Evolutionary conservation across 1,140 invertebrate genomes (phyloP).

Genomic region (Lutraria rhynchaena): DNA sequence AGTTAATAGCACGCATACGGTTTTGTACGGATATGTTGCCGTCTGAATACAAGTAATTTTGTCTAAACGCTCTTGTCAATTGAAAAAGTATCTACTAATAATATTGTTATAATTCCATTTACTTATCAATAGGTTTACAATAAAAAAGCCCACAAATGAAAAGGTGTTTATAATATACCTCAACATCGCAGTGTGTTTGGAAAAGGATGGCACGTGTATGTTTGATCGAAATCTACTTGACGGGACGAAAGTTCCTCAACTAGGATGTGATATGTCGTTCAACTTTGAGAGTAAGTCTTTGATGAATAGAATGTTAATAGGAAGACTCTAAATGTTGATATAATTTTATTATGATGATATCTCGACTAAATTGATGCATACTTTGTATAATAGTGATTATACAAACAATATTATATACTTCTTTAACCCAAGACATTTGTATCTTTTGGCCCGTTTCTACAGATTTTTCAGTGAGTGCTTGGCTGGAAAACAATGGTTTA

Average conservation of each 20-base stretch:
- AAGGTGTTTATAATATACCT: conserved; percentile 36
- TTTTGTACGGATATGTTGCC: background rate
- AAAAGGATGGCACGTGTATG: conserved; percentile 40
- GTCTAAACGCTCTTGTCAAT: background rate
- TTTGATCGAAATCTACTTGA: conserved; percentile 29
- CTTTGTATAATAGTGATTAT: too few species aligned
- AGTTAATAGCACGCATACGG: background rate
- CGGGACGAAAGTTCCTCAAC: conserved; percentile 30
- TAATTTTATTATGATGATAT: background rate
- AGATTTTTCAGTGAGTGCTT: conserved; percentile 27
- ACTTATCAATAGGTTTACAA: conserved; percentile 1
- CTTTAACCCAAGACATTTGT: too few species aligned
- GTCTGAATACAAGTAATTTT: background rate
- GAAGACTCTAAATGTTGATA: too few species aligned
- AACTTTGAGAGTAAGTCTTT: conserved; percentile 40
- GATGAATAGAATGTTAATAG: too few species aligned
- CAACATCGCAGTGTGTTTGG: conserved; percentile 22
- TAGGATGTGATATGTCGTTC: conserved; percentile 33
- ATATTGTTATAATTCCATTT: background rate
- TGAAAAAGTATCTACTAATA: background rate
- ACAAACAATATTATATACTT: too few species aligned
- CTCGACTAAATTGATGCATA: too few species aligned
- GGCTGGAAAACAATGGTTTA: conserved; percentile 13
- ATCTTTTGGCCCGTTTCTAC: background rate
- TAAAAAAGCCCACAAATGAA: conserved; percentile 32